Evolutionary conservation across 2,888 invertebrate genomes (phyloP).

Genomic region (Agriopis aurantiaria): DNA sequence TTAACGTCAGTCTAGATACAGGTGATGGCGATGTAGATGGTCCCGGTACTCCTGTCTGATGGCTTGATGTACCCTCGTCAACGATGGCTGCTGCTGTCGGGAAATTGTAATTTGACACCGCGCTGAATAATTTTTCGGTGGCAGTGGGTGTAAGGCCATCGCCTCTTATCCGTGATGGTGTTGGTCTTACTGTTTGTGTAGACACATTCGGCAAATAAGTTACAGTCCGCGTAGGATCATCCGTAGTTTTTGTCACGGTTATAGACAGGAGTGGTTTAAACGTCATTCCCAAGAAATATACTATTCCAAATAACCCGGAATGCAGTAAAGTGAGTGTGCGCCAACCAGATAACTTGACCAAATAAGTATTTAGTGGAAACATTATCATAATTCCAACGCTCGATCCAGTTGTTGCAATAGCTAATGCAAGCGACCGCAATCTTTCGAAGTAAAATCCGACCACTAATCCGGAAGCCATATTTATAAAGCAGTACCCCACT

Average conservation of each 20-base stretch:
- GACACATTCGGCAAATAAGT: constrained; percentile 76
- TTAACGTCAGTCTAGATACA: constrained; percentile 66
- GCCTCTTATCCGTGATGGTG: constrained; percentile 53
- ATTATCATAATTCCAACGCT: constrained; percentile 73
- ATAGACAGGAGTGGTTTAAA: constrained; percentile 73
- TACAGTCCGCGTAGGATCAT: constrained; percentile 72
- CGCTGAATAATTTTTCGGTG: constrained; percentile 57
- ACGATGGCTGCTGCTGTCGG: constrained; percentile 76
- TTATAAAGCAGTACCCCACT: constrained; percentile 71
- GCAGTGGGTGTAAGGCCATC: constrained; percentile 52
- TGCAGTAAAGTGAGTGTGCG: constrained; percentile 70
- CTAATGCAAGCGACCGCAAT: constrained; percentile 69
- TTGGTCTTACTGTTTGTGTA: constrained; percentile 48
- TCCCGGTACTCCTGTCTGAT: constrained; percentile 55
- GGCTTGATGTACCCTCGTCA: constrained; percentile 54
- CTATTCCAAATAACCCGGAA: constrained; percentile 68
- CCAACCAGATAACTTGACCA: constrained; percentile 72
- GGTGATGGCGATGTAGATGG: constrained; percentile 58
- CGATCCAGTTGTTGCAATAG: constrained; percentile 71
- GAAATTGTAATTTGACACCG: constrained; percentile 65
- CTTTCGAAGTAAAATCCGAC: constrained; percentile 82
- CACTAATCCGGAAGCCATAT: constrained; percentile 69
- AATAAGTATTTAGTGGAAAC: constrained; percentile 67
- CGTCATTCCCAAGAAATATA: constrained; percentile 72
- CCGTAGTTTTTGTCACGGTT: constrained; percentile 65